A percentile compares a stretch with the other conserved stretches of the same genome.
Conservation (phyloP, 1,140 invertebrate genomes). For the Drosophila sp. region DNA sequence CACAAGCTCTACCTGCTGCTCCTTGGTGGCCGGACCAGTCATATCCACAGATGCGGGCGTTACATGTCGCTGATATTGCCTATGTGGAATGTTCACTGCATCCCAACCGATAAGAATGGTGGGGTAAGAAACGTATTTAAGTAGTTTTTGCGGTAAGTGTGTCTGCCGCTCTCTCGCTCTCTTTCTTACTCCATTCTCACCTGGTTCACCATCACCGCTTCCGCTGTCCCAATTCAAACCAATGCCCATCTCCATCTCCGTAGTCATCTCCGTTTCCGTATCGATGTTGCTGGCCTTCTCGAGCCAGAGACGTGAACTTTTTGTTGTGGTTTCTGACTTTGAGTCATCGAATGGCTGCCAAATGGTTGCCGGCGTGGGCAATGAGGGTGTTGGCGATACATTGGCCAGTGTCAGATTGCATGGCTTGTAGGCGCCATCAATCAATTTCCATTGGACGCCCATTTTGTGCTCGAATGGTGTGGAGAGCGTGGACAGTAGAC, state of each 20-base stretch:
- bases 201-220: slow-evolving; percentile 56
- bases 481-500: slow-evolving; percentile 86
- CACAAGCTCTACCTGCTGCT: slow-evolving; percentile 9
- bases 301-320: slow-evolving; percentile 18
- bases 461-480: slow-evolving; percentile 87
- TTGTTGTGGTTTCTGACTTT: slow-evolving; percentile 10
- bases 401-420: slow-evolving; percentile 76
- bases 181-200: slow-evolving; percentile 42
- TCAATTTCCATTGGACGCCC: slow-evolving; percentile 57
- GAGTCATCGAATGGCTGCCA: slow-evolving; percentile 27
- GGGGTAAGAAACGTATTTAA: not conserved
- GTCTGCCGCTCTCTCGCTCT: not conserved
- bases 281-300: not conserved
- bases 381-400: slow-evolving; percentile 49
- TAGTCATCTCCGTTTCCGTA: not conserved
- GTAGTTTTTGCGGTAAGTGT: not conserved
- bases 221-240: slow-evolving; percentile 53
- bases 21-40: slow-evolving; percentile 42
- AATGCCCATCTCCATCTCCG: not conserved
- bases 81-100: slow-evolving; percentile 66
- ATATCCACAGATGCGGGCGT: slow-evolving; percentile 47
- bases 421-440: slow-evolving; percentile 72
- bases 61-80: slow-evolving; percentile 33
- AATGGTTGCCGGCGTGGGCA: slow-evolving; percentile 48
- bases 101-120: not conserved